These are phyloP conservation scores for Masnerella sp. DNA, from an alignment of 2,888 invertebrate genomes.

Conservation along the genomic window DNA sequence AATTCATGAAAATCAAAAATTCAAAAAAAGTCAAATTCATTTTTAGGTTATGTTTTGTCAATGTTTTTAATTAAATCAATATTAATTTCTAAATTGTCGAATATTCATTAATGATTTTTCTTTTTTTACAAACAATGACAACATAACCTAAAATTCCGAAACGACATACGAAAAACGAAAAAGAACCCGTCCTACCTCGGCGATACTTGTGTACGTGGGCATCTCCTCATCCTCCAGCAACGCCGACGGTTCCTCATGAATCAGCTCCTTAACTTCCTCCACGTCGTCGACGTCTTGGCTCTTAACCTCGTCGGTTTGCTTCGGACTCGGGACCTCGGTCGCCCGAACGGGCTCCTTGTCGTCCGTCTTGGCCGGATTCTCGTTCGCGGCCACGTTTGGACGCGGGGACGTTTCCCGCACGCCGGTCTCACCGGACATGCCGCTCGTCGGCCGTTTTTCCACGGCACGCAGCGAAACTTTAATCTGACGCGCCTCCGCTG, in stretches of 20 bases:
- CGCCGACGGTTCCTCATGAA: not conserved
- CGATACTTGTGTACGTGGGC: slow-evolving; percentile 38
- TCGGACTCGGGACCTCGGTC: not conserved
- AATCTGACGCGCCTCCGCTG: not conserved
- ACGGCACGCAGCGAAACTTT: not conserved
- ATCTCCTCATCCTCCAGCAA: slow-evolving; percentile 40
- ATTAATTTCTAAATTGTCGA: no score
- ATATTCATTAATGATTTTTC: no score
- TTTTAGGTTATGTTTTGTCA: no score
- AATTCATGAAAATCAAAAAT: no score
- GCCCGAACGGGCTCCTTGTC: slow-evolving; percentile 4
- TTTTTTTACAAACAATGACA: slow-evolving; percentile 1
- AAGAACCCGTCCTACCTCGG: no score
- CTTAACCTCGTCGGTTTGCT: not conserved
- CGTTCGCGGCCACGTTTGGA: slow-evolving; percentile 39
- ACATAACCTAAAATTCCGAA: not conserved
- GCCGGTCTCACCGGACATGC: slow-evolving; percentile 54
- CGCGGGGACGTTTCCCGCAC: slow-evolving; percentile 37
- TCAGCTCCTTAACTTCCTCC: slow-evolving; percentile 8
- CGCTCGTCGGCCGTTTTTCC: not conserved
- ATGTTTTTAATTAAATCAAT: no score
- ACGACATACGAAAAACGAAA: not conserved
- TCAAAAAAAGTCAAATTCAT: no score
- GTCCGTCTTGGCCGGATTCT: not conserved
- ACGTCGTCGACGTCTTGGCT: slow-evolving; percentile 8